Base-by-base conservation (phyloP, 2,888 invertebrate genomes). In the Yponomeuta evonymella region DNA sequence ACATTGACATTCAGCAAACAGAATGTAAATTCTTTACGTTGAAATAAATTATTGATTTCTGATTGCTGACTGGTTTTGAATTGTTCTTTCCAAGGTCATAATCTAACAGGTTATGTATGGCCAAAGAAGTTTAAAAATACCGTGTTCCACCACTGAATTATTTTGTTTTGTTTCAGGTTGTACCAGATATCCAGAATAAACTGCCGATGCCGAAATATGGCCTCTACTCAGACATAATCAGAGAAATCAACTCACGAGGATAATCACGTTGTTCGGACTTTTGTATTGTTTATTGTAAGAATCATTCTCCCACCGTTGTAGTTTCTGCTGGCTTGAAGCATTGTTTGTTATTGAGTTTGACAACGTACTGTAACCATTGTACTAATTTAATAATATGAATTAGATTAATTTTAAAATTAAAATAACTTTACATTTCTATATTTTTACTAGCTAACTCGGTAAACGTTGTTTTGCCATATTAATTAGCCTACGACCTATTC, bases 181-280 rank as follows among this genome's bases (percentile, higher is more conserved):
- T 83, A 8, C 90, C 90, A 0, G 88, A 89, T 70, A 74, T 87
- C 8, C 76, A 87, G 2, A 90, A 90, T 75, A 81, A 85, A 15
- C 82, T 90, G 71, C 75, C 85, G 2, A 70, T 85, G 65, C 90
- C 90, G 0, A 80, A 76, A 48, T 74, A 79, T 2, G 88, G 86
- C 12, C 77, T 89, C 0, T 88, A 85, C 70, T 76, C 86, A 0
- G 79, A 86, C 6, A 90, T 90, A 51, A 72, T 86, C 8, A 43
- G 30, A 73, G 72, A 33, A 75, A 75, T 43, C 43, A 43, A 48
- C 72, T 65, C 66, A 33, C 72, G 48, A 12, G 68, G 48, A 15
- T 62, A 62, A 23, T 15, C 62, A 15, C 6, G 43, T 8, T 43
- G 43, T 8, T 43, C 36, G 5, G 36, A 36, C 36, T 36, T 36